Evolutionary conservation across 2,113 vertebrate genomes (phyloP), one percentile per base, ranked within the genome.

Genomic region (Notiomystis cincta): DNA sequence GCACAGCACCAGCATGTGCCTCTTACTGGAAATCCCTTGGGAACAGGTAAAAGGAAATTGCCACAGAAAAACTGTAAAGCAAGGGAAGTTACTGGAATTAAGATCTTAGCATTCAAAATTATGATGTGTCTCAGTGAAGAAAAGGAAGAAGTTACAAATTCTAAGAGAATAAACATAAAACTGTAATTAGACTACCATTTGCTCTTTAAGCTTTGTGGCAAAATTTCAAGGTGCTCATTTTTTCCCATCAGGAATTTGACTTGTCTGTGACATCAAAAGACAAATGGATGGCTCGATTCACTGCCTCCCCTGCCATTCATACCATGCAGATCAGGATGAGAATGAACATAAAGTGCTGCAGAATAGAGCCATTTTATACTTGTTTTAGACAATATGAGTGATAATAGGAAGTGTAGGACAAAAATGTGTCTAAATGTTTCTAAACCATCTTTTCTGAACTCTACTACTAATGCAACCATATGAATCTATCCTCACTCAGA

Each of bases 181-280:
- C 30, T 61, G 3, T 85, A 87, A 82, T 77, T 77, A 82, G 44
- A 40, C 21, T 50, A 44, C 42, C 11, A 79, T 61, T 91, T 93
- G 28, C 14, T 91, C 94, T 80, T 78, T 45, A 89, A 91, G 85
- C 15, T 5, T 35, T 50, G 27, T 53, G 50, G 77, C 30, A 79
- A 90, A 93, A 61, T 82, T 72, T 89, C 54, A 96, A 94, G 81
- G 65, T 87, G 38, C 33, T 87, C 7, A 31, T 87, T 87, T 91
- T 91, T 93, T 33, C 64, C 38, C 2, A 0, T 31, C 90, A 93
- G 30, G 77, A 92, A 95, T 75, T 58, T 84, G 61, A 65, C 44
- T 86, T 75, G 42, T 48, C 53, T 82, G 13, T 65, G 81, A 87
- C 51, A 72, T 76, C 73, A 79, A 89, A 96, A 89, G 66, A 67